A percentile compares a stretch with the other conserved stretches of the same genome.
These are phyloP conservation scores for Nicator chloris DNA, from an alignment of 2,113 vertebrate species.

Conservation along the genomic window DNA sequence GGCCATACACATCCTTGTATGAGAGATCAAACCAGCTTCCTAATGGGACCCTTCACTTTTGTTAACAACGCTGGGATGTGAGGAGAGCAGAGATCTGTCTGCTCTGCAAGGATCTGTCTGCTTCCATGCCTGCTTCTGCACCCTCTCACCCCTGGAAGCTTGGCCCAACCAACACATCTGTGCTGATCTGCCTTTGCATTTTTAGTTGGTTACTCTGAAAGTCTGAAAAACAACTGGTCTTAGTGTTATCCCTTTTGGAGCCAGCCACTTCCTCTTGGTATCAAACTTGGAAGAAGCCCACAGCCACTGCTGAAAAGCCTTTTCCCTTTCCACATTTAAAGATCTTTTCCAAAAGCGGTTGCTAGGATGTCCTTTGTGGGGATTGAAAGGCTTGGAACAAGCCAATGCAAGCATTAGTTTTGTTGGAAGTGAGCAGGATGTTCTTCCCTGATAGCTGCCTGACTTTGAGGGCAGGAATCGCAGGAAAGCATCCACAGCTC, in stretches of 20 bases:
- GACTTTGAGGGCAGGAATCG: accelerated
- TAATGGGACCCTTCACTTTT: not conserved
- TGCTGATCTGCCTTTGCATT: not conserved
- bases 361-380: not conserved
- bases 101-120: not conserved
- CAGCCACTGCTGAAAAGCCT: not conserved
- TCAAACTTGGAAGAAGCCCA: not conserved
- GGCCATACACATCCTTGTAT: not conserved
- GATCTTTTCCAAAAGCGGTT: not conserved
- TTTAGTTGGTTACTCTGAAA: not conserved
- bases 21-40: not conserved
- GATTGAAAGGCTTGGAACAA: not conserved
- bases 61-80: not conserved
- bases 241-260: not conserved
- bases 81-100: not conserved
- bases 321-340: not conserved
- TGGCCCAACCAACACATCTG: not conserved
- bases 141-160: not conserved
- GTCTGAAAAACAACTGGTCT: not conserved
- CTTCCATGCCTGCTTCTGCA: not conserved
- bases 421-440: not conserved
- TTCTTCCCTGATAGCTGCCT: not conserved
- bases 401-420: not conserved
- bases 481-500: not conserved
- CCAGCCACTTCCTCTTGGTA: not conserved